Percentiles rank a stretch among this genome's conserved stretches.
These are phyloP conservation scores for Galerucella calmariensis DNA, from an alignment of 2,888 invertebrate species.

Conservation along the genomic window DNA sequence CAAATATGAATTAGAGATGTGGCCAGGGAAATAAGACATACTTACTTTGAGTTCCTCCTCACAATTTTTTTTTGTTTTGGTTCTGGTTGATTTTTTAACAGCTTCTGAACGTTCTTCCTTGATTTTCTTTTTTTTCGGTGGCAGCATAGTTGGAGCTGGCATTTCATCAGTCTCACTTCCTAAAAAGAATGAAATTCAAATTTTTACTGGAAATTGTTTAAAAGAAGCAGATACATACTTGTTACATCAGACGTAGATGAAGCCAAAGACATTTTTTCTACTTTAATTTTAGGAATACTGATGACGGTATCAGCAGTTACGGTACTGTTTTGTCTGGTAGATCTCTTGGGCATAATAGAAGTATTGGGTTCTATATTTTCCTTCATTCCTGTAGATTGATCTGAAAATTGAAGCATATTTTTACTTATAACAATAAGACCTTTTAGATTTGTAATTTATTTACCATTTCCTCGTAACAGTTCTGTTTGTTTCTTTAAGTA, in stretches of 20 bases:
- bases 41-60: neutral
- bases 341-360: neutral
- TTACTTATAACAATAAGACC: neutral
- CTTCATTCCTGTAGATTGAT: neutral
- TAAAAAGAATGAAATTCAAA: neutral
- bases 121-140: conserved; percentile 49
- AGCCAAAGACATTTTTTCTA: conserved; percentile 4
- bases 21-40: neutral
- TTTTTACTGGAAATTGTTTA: neutral
- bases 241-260: neutral
- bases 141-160: conserved; percentile 52
- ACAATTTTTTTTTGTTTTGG: conserved; percentile 27
- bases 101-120: conserved; percentile 42
- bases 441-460: neutral
- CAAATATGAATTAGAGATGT: no score
- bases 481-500: conserved; percentile 15
- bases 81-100: conserved; percentile 39
- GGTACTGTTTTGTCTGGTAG: conserved; percentile 4
- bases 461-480: neutral
- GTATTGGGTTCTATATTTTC: conserved; percentile 10
- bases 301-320: neutral
- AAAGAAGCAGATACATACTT: neutral
- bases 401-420: neutral
- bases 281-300: neutral
- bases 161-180: conserved; percentile 45